phyloP scores from a whole-genome alignment of 1,140 invertebrate genomes.

The Oryzaephilus surinamensis region DNA sequence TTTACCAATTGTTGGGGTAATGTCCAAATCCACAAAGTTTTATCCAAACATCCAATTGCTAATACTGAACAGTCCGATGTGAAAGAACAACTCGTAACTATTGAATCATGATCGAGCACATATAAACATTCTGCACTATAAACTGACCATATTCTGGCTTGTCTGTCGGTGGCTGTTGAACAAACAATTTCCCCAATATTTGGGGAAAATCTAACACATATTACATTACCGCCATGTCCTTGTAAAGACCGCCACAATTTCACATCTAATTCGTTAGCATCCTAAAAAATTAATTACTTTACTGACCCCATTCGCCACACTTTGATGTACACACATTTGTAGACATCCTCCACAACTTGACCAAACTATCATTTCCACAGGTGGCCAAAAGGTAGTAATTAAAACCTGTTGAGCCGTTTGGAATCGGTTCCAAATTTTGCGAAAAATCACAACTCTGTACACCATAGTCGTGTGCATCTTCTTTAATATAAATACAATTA shows the following conservation, averaged over 20 bases:
- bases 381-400: conserved; percentile 50
- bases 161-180: conserved; percentile 36
- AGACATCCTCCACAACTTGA: conserved; percentile 59
- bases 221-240: conserved; percentile 48
- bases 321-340: conserved; percentile 18
- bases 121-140: conserved; percentile 44
- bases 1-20: conserved; percentile 43
- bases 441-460: conserved; percentile 56
- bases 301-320: conserved; percentile 6
- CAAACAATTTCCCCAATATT: conserved; percentile 33
- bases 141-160: conserved; percentile 38
- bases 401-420: conserved; percentile 23
- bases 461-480: conserved; percentile 60
- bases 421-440: conserved; percentile 37
- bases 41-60: conserved; percentile 45
- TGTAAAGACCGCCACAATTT: conserved; percentile 32
- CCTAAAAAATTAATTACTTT: conserved; percentile 5
- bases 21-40: conserved; percentile 45
- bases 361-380: conserved; percentile 59
- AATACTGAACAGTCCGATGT: conserved; percentile 39
- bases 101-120: conserved; percentile 46
- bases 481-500: conserved; percentile 28
- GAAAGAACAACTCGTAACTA: conserved; percentile 47
- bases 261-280: conserved; percentile 21
- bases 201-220: conserved; percentile 45